phyloP scores from a whole-genome alignment of 2,797 vertebrate species.

The Sebastes matsubarae region DNA sequence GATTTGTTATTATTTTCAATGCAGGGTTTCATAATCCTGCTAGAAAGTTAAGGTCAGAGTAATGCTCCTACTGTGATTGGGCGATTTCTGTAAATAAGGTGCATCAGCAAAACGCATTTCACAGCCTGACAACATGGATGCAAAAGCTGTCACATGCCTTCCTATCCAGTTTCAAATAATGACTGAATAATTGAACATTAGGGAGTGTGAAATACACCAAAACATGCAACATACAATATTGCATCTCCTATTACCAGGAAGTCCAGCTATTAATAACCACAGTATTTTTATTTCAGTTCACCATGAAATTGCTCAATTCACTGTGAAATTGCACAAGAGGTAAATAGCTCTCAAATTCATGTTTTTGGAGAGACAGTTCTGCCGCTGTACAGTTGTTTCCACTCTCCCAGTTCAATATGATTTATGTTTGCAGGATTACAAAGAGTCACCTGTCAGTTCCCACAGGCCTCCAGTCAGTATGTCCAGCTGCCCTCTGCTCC shows the following conservation, averaged over 20 bases:
- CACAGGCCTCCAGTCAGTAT: constrained; percentile 65
- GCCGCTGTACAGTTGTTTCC: constrained; percentile 9
- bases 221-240: not conserved
- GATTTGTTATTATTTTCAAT: constrained; percentile 74
- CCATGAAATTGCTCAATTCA: constrained; percentile 31
- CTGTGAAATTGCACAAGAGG: constrained; percentile 32
- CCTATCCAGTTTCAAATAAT: constrained; percentile 24
- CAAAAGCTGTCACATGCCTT: constrained; percentile 12
- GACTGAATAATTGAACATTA: constrained; percentile 1
- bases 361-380: not conserved
- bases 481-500: constrained; percentile 76
- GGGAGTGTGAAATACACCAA: not conserved
- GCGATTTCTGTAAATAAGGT: constrained; percentile 53
- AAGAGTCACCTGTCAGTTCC: constrained; percentile 79
- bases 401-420: not conserved
- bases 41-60: constrained; percentile 61
- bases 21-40: constrained; percentile 63
- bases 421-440: constrained; percentile 47
- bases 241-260: not conserved
- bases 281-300: constrained; percentile 3
- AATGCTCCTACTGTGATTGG: constrained; percentile 39
- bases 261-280: not conserved
- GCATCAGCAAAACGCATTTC: constrained; percentile 57
- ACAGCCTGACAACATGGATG: constrained; percentile 6
- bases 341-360: constrained; percentile 16